Evolutionary conservation across 2,797 vertebrate genomes (phyloP).

Genomic region (Cynodonichthys magdalenae): DNA sequence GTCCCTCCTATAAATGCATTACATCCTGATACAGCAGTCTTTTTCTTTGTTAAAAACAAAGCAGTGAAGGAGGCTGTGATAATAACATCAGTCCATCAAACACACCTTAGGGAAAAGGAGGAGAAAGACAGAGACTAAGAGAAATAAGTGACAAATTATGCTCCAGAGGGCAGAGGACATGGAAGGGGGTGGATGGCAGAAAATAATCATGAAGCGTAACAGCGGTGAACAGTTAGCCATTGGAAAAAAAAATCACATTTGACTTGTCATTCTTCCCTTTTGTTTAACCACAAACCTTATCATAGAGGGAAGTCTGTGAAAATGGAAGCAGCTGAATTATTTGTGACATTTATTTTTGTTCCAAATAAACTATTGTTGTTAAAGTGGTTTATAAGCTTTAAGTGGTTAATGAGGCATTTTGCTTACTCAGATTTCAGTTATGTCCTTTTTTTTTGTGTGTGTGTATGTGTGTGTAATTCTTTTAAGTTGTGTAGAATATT

Average conservation of each 20-base stretch:
- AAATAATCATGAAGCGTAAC: background rate
- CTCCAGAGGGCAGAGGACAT: conserved; percentile 8
- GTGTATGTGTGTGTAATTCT: too few species aligned
- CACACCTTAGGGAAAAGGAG: conserved; percentile 30
- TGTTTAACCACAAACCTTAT: conserved; percentile 12
- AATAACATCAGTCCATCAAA: conserved; percentile 74
- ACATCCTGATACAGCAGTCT: conserved; percentile 46
- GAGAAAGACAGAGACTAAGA: conserved; percentile 5
- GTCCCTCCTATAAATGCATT: conserved; percentile 58
- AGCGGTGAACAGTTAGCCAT: background rate
- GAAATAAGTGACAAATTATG: conserved; percentile 7
- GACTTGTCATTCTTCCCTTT: conserved; percentile 1
- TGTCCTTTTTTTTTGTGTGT: too few species aligned
- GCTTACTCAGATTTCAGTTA: too few species aligned
- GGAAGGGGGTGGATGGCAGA: background rate
- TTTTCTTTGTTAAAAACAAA: conserved; percentile 58
- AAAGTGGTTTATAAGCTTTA: too few species aligned
- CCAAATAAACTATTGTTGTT: too few species aligned
- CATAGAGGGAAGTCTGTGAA: too few species aligned
- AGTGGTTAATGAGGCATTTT: too few species aligned
- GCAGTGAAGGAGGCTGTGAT: conserved; percentile 56
- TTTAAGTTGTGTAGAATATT: too few species aligned
- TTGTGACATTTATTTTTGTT: too few species aligned
- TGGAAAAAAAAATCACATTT: background rate
- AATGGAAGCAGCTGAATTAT: too few species aligned